A percentile compares a stretch with the other conserved stretches of the same genome.
These are phyloP conservation scores for Dendrolimus houi DNA, from an alignment of 2,888 invertebrate species.

Conservation along the genomic window DNA sequence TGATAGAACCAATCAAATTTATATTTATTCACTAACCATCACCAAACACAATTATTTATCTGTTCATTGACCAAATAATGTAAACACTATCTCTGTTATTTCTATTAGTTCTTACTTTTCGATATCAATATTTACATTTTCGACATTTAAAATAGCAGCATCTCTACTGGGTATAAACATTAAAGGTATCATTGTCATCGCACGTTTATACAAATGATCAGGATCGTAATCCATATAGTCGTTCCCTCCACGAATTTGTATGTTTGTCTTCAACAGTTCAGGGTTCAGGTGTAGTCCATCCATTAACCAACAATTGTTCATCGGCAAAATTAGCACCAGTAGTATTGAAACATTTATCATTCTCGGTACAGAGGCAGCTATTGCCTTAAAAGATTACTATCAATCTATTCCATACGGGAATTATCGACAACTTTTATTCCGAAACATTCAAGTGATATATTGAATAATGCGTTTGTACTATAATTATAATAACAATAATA, in stretches of 20 bases:
- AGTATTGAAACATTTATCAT: slow-evolving; percentile 38
- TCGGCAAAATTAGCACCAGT: slow-evolving; percentile 22
- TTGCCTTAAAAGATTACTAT: slow-evolving; percentile 9
- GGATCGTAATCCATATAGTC: slow-evolving; percentile 52
- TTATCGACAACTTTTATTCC: not conserved
- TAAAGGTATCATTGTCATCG: slow-evolving; percentile 12
- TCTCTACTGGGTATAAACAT: slow-evolving; percentile 4
- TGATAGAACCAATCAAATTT: no score
- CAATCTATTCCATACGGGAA: slow-evolving; percentile 19
- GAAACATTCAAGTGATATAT: slow-evolving; percentile 20
- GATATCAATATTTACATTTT: slow-evolving; percentile 8
- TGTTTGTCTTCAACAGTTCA: slow-evolving; percentile 39
- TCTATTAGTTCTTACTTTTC: slow-evolving; percentile 1
- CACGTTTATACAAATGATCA: slow-evolving; percentile 20
- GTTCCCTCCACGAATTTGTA: slow-evolving; percentile 34
- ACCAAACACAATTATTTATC: no score
- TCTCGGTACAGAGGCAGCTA: slow-evolving; percentile 14
- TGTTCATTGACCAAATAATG: no score
- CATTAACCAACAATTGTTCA: slow-evolving; percentile 19
- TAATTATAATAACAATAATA: not conserved
- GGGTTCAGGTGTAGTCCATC: slow-evolving; percentile 44
- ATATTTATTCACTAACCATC: no score
- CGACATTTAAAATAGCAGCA: slow-evolving; percentile 8
- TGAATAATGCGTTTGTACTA: slow-evolving; percentile 5
- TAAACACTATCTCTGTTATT: no score